These are phyloP conservation scores for Caenorhabditis doughertyi DNA, from an alignment of 2,888 invertebrate genomes.

Conservation along the genomic window DNA sequence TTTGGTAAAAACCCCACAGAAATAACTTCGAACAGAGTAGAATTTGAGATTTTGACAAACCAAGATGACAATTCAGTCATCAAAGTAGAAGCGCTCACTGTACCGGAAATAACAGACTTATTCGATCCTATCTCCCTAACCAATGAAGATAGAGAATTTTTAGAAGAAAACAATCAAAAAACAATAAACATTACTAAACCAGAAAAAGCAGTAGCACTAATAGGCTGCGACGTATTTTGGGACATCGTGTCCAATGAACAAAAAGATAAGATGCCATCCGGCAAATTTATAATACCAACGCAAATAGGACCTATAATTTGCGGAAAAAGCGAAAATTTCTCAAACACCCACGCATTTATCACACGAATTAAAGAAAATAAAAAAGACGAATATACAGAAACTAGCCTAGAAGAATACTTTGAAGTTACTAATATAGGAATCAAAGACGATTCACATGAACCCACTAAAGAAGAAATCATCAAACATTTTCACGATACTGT, in stretches of 20 bases:
- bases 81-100: slow-evolving; percentile 4
- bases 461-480: slow-evolving; percentile 1
- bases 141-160: background rate
- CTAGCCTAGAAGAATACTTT: slow-evolving; percentile 10
- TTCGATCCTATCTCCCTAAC: slow-evolving; percentile 6
- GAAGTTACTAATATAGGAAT: background rate
- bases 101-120: background rate
- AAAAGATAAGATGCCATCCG: background rate
- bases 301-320: background rate
- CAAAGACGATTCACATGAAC: background rate
- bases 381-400: background rate
- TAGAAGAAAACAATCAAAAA: background rate
- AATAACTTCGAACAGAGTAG: background rate
- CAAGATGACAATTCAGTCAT: background rate
- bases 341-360: background rate
- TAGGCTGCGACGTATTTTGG: slow-evolving; percentile 1
- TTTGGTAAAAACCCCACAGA: background rate
- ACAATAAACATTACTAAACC: background rate
- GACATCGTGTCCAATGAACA: too few species aligned
- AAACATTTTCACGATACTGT: background rate
- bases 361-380: background rate
- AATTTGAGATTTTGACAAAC: background rate
- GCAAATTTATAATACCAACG: background rate
- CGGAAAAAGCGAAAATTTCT: background rate
- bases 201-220: background rate